A percentile compares a stretch with the other conserved stretches of the same genome.
These are phyloP conservation scores for Linyphia triangularis DNA, from an alignment of 2,888 invertebrate genomes.

Conservation along the genomic window DNA sequence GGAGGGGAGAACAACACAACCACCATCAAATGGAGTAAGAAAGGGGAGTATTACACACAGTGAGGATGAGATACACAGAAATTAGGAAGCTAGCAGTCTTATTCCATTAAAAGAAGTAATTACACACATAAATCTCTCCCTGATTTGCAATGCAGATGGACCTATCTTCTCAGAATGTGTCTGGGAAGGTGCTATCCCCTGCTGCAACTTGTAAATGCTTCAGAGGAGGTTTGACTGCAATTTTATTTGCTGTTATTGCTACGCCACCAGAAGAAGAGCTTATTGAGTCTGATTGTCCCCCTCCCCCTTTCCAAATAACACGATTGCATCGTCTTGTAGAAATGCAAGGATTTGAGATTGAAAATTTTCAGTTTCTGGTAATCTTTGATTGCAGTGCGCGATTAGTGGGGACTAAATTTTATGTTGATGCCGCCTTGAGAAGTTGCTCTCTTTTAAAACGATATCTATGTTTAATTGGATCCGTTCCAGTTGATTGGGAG, in stretches of 20 bases:
- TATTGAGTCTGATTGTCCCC: not conserved
- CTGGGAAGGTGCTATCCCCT: not conserved
- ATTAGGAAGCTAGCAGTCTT: slow-evolving; percentile 72
- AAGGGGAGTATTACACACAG: not conserved
- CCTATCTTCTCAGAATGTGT: slow-evolving; percentile 7
- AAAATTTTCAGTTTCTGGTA: slow-evolving; percentile 17
- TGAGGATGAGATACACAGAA: slow-evolving; percentile 37
- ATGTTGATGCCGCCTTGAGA: not conserved
- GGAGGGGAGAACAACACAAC: slow-evolving; percentile 6
- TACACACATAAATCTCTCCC: slow-evolving; percentile 71
- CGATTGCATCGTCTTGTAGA: slow-evolving; percentile 28
- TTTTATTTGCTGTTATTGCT: not conserved
- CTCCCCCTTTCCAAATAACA: slow-evolving; percentile 21
- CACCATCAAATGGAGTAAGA: no score
- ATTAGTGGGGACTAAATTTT: slow-evolving; percentile 48
- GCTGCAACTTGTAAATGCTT: not conserved
- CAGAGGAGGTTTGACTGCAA: not conserved
- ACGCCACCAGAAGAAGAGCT: not conserved
- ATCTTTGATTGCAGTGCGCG: slow-evolving; percentile 69
- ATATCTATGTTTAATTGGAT: slow-evolving; percentile 64
- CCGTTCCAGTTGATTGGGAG: not conserved
- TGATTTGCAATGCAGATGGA: slow-evolving; percentile 73
- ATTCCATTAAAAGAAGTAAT: slow-evolving; percentile 75
- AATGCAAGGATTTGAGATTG: slow-evolving; percentile 36
- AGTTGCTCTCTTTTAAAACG: slow-evolving; percentile 43